These are phyloP conservation scores for Unio pictorum DNA, from an alignment of 2,888 invertebrate species.

Conservation along the genomic window DNA sequence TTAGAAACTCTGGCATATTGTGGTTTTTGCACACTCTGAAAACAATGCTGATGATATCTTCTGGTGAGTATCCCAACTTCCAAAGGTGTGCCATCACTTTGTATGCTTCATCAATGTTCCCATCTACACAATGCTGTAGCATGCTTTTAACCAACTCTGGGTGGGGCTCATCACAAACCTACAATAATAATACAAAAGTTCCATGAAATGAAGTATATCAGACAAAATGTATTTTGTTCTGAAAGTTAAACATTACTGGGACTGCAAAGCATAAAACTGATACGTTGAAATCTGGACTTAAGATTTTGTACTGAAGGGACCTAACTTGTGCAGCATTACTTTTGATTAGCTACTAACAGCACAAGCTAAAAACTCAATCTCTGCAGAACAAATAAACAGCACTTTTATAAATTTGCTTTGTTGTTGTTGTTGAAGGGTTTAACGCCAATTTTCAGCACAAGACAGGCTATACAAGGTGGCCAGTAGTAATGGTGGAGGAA, in stretches of 20 bases:
- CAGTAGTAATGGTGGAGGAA: too few relatives aligned
- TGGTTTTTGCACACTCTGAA: constrained; percentile 94
- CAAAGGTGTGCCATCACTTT: constrained; percentile 90
- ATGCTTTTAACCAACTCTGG: constrained; percentile 93
- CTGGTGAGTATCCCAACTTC: constrained; percentile 94
- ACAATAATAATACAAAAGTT: neutral
- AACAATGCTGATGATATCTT: constrained; percentile 95
- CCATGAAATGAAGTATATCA: constrained; percentile 9
- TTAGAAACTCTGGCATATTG: constrained; percentile 84
- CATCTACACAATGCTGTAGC: constrained; percentile 86
- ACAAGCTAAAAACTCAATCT: too few relatives aligned
- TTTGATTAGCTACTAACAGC: too few relatives aligned
- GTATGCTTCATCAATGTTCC: constrained; percentile 89
- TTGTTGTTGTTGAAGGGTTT: too few relatives aligned
- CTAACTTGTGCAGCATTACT: too few relatives aligned
- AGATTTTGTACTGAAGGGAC: too few relatives aligned
- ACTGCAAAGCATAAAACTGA: neutral
- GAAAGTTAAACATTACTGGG: neutral
- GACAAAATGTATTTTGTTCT: neutral
- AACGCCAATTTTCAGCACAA: too few relatives aligned
- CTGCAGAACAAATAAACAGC: too few relatives aligned
- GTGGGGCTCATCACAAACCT: constrained; percentile 99
- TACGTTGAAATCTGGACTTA: neutral
- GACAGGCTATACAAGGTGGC: too few relatives aligned
- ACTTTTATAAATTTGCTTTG: too few relatives aligned